phyloP scores from a whole-genome alignment of 2,797 vertebrate genomes.

The Falco rusticolus region DNA sequence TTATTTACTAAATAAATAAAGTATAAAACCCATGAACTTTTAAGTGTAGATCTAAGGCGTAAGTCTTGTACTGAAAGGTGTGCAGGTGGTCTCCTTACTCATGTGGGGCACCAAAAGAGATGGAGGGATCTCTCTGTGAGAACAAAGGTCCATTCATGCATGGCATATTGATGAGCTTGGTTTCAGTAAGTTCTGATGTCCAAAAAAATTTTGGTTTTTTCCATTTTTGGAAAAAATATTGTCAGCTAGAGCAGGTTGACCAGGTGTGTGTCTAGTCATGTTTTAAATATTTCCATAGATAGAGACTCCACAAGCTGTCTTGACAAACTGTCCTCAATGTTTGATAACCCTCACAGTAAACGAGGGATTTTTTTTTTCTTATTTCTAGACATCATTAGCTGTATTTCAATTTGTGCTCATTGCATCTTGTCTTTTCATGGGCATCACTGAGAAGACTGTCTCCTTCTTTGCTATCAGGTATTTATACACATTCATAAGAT shows the following conservation, averaged over 20 bases:
- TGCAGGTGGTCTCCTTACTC: not conserved
- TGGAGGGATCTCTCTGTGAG: not conserved
- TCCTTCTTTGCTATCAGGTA: not conserved
- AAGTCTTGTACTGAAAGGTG: not conserved
- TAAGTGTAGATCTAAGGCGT: not conserved
- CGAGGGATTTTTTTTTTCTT: not conserved
- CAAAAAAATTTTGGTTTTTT: not conserved
- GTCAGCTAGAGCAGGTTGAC: not conserved
- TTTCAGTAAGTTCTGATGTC: not conserved
- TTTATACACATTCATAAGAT: not conserved
- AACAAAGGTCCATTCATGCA: not conserved
- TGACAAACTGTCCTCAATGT: not conserved
- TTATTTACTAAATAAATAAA: not conserved
- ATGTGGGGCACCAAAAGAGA: not conserved
- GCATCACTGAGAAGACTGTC: not conserved
- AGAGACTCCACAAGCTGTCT: not conserved
- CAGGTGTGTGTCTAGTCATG: not conserved
- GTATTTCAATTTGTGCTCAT: not conserved
- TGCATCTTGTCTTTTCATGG: not conserved
- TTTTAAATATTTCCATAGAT: not conserved
- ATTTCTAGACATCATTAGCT: not conserved
- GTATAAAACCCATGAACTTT: not conserved
- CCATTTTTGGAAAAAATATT: not conserved
- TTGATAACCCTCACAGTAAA: not conserved
- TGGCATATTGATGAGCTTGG: not conserved